A percentile compares a stretch with the other conserved stretches of the same genome.
These are phyloP conservation scores for Buceros bicornis DNA, from an alignment of 2,797 vertebrate species.

Conservation along the genomic window DNA sequence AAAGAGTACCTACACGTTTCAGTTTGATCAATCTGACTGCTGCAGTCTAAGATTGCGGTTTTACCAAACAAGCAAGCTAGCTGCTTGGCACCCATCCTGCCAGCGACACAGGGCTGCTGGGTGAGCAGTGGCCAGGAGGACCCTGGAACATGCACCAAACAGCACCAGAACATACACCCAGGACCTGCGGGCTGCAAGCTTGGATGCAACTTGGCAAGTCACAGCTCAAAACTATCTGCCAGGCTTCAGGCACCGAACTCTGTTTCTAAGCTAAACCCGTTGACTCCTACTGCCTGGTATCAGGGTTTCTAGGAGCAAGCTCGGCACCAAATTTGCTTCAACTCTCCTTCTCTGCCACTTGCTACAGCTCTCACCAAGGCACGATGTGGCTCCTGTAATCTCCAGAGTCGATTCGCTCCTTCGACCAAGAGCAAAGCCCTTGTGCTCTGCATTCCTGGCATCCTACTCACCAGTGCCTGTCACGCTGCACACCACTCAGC, in stretches of 20 bases:
- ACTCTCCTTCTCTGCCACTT: background rate
- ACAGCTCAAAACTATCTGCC: background rate
- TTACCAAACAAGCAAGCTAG: background rate
- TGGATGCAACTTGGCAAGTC: background rate
- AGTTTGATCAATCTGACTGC: background rate
- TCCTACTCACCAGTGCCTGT: slow-evolving; percentile 31
- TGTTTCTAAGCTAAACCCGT: background rate
- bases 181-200: background rate
- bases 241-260: background rate
- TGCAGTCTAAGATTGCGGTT: background rate
- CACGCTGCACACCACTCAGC: slow-evolving; percentile 43
- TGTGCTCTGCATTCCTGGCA: slow-evolving; percentile 46
- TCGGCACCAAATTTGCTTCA: background rate
- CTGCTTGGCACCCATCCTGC: fast-evolving
- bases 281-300: background rate
- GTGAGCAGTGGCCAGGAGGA: fast-evolving
- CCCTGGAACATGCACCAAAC: background rate
- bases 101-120: fast-evolving
- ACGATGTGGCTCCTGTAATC: background rate
- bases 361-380: background rate
- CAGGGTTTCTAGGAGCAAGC: background rate
- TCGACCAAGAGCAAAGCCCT: slow-evolving; percentile 39
- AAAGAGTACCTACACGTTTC: background rate
- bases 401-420: background rate
- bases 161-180: background rate